These are phyloP conservation scores for Ochotona curzoniae DNA, from an alignment of 2,113 vertebrate species.

Conservation along the genomic window DNA sequence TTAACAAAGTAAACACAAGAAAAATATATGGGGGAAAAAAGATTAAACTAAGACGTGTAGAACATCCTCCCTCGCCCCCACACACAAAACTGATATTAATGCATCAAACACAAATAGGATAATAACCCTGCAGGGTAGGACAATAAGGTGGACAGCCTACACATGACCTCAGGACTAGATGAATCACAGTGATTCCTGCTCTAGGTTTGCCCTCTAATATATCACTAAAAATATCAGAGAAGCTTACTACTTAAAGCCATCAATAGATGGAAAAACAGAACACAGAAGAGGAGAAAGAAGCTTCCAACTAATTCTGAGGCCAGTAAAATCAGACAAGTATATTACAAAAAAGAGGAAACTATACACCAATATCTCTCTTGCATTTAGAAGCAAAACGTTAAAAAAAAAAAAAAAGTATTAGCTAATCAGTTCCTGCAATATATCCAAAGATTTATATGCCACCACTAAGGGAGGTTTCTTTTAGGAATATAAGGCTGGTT, in stretches of 20 bases:
- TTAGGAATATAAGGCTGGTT: too few relatives aligned
- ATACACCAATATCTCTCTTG: too few relatives aligned
- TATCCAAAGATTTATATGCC: too few relatives aligned
- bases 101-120: slow-evolving; percentile 42
- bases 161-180: not conserved
- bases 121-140: slow-evolving; percentile 45
- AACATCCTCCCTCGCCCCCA: not conserved
- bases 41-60: not conserved
- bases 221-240: slow-evolving; percentile 33
- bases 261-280: not conserved
- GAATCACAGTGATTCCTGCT: not conserved
- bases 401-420: too few relatives aligned
- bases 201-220: not conserved
- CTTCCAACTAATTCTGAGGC: too few relatives aligned
- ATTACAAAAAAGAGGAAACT: too few relatives aligned
- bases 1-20: slow-evolving; percentile 36
- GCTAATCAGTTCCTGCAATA: too few relatives aligned
- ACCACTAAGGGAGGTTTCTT: too few relatives aligned
- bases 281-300: not conserved
- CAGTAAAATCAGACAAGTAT: too few relatives aligned
- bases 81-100: not conserved
- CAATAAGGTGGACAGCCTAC: not conserved
- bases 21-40: slow-evolving; percentile 3
- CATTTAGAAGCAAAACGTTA: too few relatives aligned
- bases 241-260: not conserved